Evolutionary conservation across 2,797 vertebrate genomes (phyloP).

Genomic region (Atherinosoma microstoma): DNA sequence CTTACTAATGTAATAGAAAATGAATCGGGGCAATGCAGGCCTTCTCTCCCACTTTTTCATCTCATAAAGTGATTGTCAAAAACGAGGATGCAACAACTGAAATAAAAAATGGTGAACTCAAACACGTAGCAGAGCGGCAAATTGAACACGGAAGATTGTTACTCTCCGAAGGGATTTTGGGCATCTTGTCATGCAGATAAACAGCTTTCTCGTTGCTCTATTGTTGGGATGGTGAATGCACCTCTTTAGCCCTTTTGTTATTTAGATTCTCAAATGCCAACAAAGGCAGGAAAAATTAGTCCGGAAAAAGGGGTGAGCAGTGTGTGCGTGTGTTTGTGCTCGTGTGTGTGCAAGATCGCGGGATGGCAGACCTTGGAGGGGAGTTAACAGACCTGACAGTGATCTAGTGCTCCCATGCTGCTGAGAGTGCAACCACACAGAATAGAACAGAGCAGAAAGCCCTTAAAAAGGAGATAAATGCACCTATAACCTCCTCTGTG

Average conservation of each 20-base stretch:
- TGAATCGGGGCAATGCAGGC: slow-evolving; percentile 13
- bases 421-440: slow-evolving; percentile 47
- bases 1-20: slow-evolving; percentile 28
- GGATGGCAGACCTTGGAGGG: slow-evolving; percentile 57
- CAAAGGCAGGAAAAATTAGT: slow-evolving; percentile 18
- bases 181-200: slow-evolving; percentile 64
- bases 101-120: slow-evolving; percentile 18
- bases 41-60: slow-evolving; percentile 24
- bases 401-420: slow-evolving; percentile 60
- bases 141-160: slow-evolving; percentile 43
- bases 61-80: slow-evolving; percentile 35
- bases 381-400: slow-evolving; percentile 55
- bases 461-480: slow-evolving; percentile 11
- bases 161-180: slow-evolving; percentile 50
- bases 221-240: slow-evolving; percentile 43
- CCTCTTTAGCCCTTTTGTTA: slow-evolving; percentile 56
- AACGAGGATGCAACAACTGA: slow-evolving; percentile 29
- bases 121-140: slow-evolving; percentile 55
- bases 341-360: slow-evolving; percentile 49
- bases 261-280: slow-evolving; percentile 53
- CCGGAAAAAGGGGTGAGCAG: slow-evolving; percentile 15
- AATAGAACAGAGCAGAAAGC: slow-evolving; percentile 18
- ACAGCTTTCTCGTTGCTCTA: slow-evolving; percentile 52
- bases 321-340: slow-evolving; percentile 10
- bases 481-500: slow-evolving; percentile 3